A percentile compares a stretch with the other conserved stretches of the same genome.
Evolutionary conservation across 2,888 invertebrate species (phyloP).

Genomic region (Yponomeuta sedellus): DNA sequence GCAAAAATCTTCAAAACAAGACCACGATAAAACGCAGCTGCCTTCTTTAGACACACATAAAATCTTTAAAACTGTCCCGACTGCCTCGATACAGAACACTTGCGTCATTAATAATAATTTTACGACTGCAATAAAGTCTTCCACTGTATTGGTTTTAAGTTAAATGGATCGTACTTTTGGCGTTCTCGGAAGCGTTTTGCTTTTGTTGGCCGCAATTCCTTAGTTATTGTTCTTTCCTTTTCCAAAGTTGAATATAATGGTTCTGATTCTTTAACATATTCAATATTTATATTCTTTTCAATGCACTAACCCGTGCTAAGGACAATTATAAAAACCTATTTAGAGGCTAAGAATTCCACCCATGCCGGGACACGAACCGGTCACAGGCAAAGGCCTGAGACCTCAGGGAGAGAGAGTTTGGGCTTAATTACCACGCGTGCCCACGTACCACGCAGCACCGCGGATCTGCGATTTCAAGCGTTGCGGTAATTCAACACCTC

Average conservation of each 20-base stretch:
- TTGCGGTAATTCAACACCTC: too few relatives aligned
- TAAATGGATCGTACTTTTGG: slow-evolving; percentile 4
- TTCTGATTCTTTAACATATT: not conserved
- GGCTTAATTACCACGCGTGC: too few relatives aligned
- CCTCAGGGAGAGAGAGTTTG: too few relatives aligned
- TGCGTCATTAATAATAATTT: slow-evolving; percentile 29
- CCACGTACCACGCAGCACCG: too few relatives aligned
- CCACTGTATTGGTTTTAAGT: slow-evolving; percentile 24
- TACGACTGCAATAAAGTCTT: slow-evolving; percentile 27
- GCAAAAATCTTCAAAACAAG: not conserved
- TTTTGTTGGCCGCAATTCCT: not conserved
- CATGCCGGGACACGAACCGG: too few relatives aligned
- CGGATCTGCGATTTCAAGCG: too few relatives aligned
- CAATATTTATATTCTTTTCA: too few relatives aligned
- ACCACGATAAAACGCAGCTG: not conserved
- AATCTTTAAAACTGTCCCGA: slow-evolving; percentile 2
- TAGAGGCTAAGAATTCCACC: too few relatives aligned
- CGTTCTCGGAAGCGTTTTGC: not conserved
- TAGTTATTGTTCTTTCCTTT: not conserved
- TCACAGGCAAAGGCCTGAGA: too few relatives aligned
- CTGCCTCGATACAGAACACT: not conserved
- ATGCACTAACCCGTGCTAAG: too few relatives aligned
- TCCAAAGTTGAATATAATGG: not conserved
- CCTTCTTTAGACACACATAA: slow-evolving; percentile 7
- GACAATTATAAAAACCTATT: too few relatives aligned